These are phyloP conservation scores for Ptychochromis oligacanthus DNA, from an alignment of 2,113 vertebrate species.

Conservation along the genomic window DNA sequence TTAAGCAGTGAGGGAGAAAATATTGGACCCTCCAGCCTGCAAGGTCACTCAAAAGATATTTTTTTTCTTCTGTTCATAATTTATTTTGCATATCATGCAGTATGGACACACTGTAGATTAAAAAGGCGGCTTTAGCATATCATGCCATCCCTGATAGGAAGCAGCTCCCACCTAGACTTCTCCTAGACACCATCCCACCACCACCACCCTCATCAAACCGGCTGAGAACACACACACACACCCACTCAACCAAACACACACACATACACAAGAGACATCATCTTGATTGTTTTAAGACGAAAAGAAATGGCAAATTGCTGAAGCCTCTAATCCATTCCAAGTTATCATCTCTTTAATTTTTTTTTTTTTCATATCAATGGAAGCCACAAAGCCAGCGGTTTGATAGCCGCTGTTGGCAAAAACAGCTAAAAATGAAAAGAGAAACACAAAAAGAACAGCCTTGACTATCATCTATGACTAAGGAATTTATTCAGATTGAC, in stretches of 20 bases:
- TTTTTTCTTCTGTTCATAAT: conserved; percentile 69
- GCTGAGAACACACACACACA: conserved; percentile 7
- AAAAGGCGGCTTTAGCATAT: conserved; percentile 79
- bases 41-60: conserved; percentile 86
- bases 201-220: conserved; percentile 50
- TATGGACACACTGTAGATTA: conserved; percentile 71
- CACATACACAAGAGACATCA: not conserved
- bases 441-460: not conserved
- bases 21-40: conserved; percentile 82
- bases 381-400: conserved; percentile 42
- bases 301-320: conserved; percentile 29
- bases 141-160: conserved; percentile 76
- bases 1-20: conserved; percentile 80
- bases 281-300: conserved; percentile 44
- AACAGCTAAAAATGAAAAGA: not conserved
- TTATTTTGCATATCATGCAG: conserved; percentile 80
- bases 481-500: conserved; percentile 36
- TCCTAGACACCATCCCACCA: conserved; percentile 26
- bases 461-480: conserved; percentile 37
- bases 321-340: conserved; percentile 59
- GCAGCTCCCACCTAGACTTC: conserved; percentile 68
- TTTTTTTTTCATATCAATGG: conserved; percentile 31
- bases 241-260: not conserved
- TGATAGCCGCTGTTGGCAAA: not conserved
- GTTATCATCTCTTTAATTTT: conserved; percentile 60